These are phyloP conservation scores for Clarias laeviceps DNA, from an alignment of 2,797 vertebrate genomes.

Conservation along the genomic window DNA sequence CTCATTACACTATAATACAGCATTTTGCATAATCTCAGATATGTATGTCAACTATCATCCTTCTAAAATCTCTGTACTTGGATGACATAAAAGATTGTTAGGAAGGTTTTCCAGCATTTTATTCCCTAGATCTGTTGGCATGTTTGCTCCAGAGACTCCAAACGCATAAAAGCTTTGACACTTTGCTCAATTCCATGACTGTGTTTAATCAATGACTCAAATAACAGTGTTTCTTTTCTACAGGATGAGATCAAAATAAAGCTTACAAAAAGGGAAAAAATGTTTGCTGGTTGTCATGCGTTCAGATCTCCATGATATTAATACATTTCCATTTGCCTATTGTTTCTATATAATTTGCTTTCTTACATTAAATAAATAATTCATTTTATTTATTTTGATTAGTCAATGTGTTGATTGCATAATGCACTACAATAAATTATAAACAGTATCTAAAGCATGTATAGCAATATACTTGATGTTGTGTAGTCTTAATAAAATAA, in stretches of 20 bases:
- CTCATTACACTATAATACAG: not conserved
- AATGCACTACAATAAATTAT: not conserved
- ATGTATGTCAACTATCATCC: not conserved
- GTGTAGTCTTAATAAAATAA: not conserved
- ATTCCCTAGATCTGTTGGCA: not conserved
- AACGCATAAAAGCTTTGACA: not conserved
- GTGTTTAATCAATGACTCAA: conserved; percentile 37
- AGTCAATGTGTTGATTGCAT: not conserved
- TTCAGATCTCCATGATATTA: not conserved
- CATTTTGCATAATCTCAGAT: not conserved
- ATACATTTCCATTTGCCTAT: not conserved
- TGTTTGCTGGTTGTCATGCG: not conserved
- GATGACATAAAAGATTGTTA: not conserved
- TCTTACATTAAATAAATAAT: not conserved
- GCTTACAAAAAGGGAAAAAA: conserved; percentile 64
- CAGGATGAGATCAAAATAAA: conserved; percentile 73
- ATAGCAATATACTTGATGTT: not conserved
- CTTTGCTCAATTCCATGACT: not conserved
- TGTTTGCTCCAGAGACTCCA: not conserved
- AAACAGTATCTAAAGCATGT: no score
- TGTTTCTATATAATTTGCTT: not conserved
- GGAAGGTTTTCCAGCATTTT: not conserved
- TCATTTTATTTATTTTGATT: not conserved
- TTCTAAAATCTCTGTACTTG: not conserved
- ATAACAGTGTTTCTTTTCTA: conserved; percentile 65